A percentile compares a stretch with the other conserved stretches of the same genome.
Evolutionary conservation across 1,140 invertebrate genomes (phyloP).

Genomic region (Schmidtea mediterranea): DNA sequence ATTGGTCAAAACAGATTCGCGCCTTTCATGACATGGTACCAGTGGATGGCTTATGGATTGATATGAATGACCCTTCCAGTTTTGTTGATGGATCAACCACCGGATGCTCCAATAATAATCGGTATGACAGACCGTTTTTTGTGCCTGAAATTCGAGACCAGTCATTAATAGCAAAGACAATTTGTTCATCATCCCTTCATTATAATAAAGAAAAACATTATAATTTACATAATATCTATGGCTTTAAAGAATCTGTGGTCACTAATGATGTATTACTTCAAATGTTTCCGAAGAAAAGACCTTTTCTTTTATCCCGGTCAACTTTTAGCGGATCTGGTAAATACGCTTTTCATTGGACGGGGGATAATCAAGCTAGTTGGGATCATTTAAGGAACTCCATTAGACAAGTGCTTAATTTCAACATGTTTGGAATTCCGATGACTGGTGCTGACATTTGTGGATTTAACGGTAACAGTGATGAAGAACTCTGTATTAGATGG

Average conservation of each 20-base stretch:
- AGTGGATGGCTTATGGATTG: conserved; percentile 38
- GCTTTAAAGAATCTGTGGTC: conserved; percentile 35
- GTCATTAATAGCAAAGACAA: conserved; percentile 38
- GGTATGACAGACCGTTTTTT: conserved; percentile 29
- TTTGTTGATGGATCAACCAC: conserved; percentile 37
- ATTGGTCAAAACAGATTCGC: conserved; percentile 44
- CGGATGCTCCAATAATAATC: conserved; percentile 32
- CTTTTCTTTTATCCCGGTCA: conserved; percentile 56
- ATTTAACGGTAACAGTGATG: conserved; percentile 46
- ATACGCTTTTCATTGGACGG: conserved; percentile 78
- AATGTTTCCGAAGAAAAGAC: conserved; percentile 25
- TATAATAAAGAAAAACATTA: conserved; percentile 26
- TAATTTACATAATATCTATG: conserved; percentile 49
- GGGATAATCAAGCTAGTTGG: conserved; percentile 27
- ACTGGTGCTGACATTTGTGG: conserved; percentile 70
- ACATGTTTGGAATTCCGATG: conserved; percentile 37
- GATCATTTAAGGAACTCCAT: conserved; percentile 21
- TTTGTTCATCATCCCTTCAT: conserved; percentile 54
- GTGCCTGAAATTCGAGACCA: conserved; percentile 15
- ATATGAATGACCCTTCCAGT: conserved; percentile 58
- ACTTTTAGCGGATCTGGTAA: too few relatives aligned
- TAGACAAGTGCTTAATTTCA: too few relatives aligned
- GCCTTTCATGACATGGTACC: conserved; percentile 35
- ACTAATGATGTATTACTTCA: conserved; percentile 31
- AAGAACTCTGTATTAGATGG: conserved; percentile 31